Conservation (phyloP, 2,888 invertebrate species). For the Lasioglossum oenotherae region DNA sequence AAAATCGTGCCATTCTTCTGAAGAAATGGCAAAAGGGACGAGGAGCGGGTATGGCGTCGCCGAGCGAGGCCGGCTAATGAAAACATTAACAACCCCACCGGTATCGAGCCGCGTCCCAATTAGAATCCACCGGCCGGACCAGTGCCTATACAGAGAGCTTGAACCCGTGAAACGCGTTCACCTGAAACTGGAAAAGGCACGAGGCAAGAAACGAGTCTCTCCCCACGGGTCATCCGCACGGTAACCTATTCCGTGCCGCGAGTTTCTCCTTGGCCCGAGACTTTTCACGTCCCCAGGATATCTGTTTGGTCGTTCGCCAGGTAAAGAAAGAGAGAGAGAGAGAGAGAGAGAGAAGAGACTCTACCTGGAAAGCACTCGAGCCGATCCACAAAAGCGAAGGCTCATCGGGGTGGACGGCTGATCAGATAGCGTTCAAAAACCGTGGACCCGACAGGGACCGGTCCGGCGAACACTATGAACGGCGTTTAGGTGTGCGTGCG, state of each 20-base stretch:
- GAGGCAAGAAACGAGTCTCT: slow-evolving; percentile 45
- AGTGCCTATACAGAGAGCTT: background rate
- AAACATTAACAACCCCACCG: slow-evolving; percentile 7
- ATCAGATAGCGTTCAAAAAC: slow-evolving; percentile 81
- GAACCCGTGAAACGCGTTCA: slow-evolving; percentile 44
- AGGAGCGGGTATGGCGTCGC: background rate
- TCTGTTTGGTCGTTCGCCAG: slow-evolving; percentile 33
- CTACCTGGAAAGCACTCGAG: slow-evolving; percentile 41
- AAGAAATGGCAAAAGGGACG: background rate
- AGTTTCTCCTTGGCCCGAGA: slow-evolving; percentile 44
- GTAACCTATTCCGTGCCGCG: slow-evolving; percentile 44
- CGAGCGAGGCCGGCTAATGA: slow-evolving; percentile 1
- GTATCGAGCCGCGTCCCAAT: background rate
- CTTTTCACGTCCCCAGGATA: slow-evolving; percentile 3
- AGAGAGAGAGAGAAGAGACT: background rate
- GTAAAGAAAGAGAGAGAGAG: background rate
- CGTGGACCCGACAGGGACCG: slow-evolving; percentile 1
- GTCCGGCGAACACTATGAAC: slow-evolving; percentile 22
- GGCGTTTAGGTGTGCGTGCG: slow-evolving; percentile 39
- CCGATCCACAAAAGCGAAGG: slow-evolving; percentile 49
- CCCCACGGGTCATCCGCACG: slow-evolving; percentile 30
- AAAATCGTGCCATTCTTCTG: background rate
- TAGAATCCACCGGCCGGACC: slow-evolving; percentile 24
- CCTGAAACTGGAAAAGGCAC: slow-evolving; percentile 26
- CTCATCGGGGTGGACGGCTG: slow-evolving; percentile 78